Conservation (phyloP, 92 coral and sea anemone genomes). For the Actinostola sp. region DNA sequence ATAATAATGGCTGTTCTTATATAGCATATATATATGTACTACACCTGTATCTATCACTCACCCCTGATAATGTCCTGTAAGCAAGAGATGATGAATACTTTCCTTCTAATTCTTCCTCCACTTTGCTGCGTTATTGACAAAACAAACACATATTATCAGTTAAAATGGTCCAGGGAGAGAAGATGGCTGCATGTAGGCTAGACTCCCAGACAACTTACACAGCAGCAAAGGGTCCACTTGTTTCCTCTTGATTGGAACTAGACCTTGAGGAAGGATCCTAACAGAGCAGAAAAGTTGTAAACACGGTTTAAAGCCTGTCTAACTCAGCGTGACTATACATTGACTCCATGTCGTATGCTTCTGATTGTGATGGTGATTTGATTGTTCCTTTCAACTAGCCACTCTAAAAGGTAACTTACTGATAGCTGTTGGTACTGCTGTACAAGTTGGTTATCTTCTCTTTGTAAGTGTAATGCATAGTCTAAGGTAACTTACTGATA, state of each 20-base stretch:
- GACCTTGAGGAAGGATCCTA: constrained; percentile 27
- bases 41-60: neutral
- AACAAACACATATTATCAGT: neutral
- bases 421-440: too few relatives aligned
- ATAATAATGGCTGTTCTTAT: neutral
- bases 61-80: constrained; percentile 24
- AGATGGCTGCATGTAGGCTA: neutral
- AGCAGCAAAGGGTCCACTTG: constrained; percentile 5
- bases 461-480: too few relatives aligned
- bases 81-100: constrained; percentile 33
- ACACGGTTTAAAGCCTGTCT: too few relatives aligned
- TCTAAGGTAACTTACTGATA: too few relatives aligned
- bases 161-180: neutral
- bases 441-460: too few relatives aligned
- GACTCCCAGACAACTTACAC: constrained; percentile 5
- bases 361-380: too few relatives aligned
- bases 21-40: neutral
- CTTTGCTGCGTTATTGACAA: constrained; percentile 14
- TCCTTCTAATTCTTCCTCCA: constrained; percentile 33
- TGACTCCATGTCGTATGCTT: too few relatives aligned
- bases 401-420: too few relatives aligned
- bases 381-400: too few relatives aligned
- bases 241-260: neutral
- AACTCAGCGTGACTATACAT: neutral
- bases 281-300: neutral